phyloP scores from a whole-genome alignment of 2,888 invertebrate genomes.

The Metallyticus violacea region DNA sequence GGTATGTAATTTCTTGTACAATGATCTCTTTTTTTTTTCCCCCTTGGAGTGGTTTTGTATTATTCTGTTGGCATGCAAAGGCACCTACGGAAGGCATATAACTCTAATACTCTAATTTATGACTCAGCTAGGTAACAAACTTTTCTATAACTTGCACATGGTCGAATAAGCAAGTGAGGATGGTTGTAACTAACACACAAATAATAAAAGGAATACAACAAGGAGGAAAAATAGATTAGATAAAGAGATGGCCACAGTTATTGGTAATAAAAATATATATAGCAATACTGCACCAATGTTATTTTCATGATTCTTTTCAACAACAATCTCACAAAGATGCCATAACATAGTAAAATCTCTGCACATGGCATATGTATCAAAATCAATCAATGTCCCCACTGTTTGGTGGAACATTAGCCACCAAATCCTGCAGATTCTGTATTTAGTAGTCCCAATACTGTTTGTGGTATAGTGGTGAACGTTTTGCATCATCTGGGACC shows the following conservation, averaged over 20 bases:
- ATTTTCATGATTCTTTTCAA: not conserved
- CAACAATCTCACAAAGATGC: not conserved
- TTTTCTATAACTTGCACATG: conserved; percentile 6
- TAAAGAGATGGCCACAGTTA: conserved; percentile 13
- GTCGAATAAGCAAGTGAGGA: conserved; percentile 18
- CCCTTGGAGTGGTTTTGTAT: not conserved
- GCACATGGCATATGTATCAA: not conserved
- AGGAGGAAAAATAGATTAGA: conserved; percentile 14
- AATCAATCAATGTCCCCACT: not conserved
- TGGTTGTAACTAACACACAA: conserved; percentile 11
- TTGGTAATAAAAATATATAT: conserved; percentile 26
- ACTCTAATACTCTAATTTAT: conserved; percentile 7
- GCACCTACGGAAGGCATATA: conserved; percentile 30
- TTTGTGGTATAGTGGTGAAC: not conserved
- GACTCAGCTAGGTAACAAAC: conserved; percentile 13
- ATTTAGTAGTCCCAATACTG: no score
- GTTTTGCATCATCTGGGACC: no score
- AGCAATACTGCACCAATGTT: conserved; percentile 17
- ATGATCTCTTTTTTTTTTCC: not conserved
- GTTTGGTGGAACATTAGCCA: not conserved
- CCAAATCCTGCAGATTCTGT: not conserved
- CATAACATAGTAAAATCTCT: not conserved
- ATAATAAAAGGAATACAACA: conserved; percentile 12
- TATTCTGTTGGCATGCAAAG: conserved; percentile 22
- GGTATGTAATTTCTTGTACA: not conserved